phyloP scores from a whole-genome alignment of 2,797 vertebrate species.

The Anolis apletophallus region DNA sequence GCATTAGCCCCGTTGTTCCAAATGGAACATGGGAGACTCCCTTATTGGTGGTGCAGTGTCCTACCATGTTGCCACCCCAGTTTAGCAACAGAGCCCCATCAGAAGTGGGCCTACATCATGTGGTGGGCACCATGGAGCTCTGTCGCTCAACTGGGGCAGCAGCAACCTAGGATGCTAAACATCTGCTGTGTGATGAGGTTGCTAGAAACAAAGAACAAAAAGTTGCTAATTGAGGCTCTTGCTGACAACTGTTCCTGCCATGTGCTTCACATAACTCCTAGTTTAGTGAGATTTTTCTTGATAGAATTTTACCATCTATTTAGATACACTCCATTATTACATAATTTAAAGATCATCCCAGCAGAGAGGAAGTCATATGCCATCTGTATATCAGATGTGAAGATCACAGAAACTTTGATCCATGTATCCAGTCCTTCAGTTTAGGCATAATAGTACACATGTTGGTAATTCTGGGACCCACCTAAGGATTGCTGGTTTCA shows the following conservation, averaged over 20 bases:
- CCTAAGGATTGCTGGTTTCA: too few relatives aligned
- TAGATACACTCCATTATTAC: not conserved
- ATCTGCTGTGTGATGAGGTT: too few relatives aligned
- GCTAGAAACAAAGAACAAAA: not conserved
- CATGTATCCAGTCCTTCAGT: not conserved
- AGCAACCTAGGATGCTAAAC: too few relatives aligned
- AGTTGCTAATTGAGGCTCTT: not conserved
- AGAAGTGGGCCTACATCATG: too few relatives aligned
- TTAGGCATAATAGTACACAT: not conserved
- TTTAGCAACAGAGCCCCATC: too few relatives aligned
- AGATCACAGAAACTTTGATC: not conserved
- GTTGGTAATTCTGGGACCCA: not conserved
- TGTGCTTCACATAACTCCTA: not conserved
- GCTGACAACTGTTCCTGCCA: not conserved
- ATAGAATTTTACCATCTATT: not conserved
- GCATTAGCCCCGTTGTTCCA: too few relatives aligned
- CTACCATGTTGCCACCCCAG: too few relatives aligned
- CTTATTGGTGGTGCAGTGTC: too few relatives aligned
- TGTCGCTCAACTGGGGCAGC: too few relatives aligned
- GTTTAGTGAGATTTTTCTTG: not conserved
- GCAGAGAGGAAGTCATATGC: not conserved
- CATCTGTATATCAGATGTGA: not conserved
- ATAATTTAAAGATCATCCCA: not conserved
- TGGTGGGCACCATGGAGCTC: too few relatives aligned
- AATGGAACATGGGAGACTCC: too few relatives aligned